phyloP scores from a whole-genome alignment of 2,797 vertebrate genomes.

The Chiroxiphia lanceolata region DNA sequence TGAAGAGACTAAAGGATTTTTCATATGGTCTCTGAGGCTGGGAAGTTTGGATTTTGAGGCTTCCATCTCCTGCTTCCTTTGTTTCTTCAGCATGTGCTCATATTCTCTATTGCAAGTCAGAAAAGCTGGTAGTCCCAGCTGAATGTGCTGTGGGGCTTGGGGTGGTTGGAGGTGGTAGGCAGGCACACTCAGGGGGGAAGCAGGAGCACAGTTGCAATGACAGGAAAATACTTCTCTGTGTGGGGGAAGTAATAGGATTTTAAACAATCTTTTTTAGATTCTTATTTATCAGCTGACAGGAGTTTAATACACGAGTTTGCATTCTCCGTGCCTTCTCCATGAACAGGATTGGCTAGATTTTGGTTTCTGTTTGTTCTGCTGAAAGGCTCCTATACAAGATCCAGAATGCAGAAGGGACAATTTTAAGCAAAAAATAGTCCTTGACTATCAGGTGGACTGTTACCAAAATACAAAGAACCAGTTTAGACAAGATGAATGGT shows the following conservation, averaged over 20 bases:
- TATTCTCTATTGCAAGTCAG: background rate
- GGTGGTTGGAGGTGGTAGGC: background rate
- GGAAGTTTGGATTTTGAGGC: background rate
- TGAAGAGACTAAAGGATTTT: background rate
- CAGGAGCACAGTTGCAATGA: background rate
- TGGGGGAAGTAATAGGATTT: background rate
- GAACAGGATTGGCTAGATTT: background rate
- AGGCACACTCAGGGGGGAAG: background rate
- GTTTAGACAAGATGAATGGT: fast-evolving
- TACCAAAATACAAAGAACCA: background rate
- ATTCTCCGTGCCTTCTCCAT: background rate
- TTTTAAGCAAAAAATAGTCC: background rate
- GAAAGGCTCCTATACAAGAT: background rate
- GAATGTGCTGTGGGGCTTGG: background rate
- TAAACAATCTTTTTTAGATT: background rate
- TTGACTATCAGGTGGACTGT: background rate
- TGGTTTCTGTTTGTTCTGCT: background rate
- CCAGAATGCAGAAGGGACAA: background rate
- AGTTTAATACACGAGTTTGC: background rate
- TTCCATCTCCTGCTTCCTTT: background rate
- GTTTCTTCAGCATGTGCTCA: background rate
- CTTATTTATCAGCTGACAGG: background rate
- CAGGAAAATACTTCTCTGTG: background rate
- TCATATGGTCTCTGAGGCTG: background rate
- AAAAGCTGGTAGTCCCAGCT: background rate